Evolutionary conservation across 53 echinoderm and acorn worm genomes (phyloP).

Genomic region (Arbacia lixula): DNA sequence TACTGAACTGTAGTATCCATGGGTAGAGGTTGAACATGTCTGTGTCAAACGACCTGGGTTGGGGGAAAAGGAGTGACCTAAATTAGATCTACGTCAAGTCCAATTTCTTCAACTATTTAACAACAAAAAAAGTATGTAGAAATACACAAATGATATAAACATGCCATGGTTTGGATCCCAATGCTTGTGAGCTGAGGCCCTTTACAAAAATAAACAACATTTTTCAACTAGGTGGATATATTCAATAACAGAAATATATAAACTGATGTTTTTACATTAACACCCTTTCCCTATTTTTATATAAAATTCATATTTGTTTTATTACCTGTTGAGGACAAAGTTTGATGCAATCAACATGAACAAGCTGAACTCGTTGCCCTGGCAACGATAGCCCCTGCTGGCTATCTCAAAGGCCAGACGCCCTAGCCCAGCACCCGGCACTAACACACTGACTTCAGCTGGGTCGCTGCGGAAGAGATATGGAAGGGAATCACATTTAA

Average conservation of each 20-base stretch:
- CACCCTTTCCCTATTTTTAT: too few relatives aligned
- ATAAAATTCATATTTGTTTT: neutral
- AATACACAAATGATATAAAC: too few relatives aligned
- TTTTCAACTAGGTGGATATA: too few relatives aligned
- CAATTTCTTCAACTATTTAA: too few relatives aligned
- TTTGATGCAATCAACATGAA: slow-evolving; percentile 97
- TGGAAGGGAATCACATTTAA: too few relatives aligned
- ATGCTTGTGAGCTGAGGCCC: too few relatives aligned
- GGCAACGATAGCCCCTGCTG: slow-evolving; percentile 84
- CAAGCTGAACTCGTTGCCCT: slow-evolving; percentile 98
- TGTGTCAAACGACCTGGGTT: slow-evolving; percentile 70
- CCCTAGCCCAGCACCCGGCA: slow-evolving; percentile 95
- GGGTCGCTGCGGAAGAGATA: slow-evolving; percentile 46
- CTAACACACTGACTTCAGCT: slow-evolving; percentile 65
- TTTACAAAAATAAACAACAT: slow-evolving; percentile 24
- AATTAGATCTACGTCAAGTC: too few relatives aligned
- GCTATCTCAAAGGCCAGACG: slow-evolving; percentile 97
- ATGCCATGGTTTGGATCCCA: too few relatives aligned
- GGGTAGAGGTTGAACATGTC: slow-evolving; percentile 82
- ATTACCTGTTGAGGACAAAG: slow-evolving; percentile 91
- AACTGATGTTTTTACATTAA: too few relatives aligned
- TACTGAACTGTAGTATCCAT: slow-evolving; percentile 87
- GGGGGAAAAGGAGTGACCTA: too few relatives aligned
- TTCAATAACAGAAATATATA: too few relatives aligned
- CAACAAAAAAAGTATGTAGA: too few relatives aligned